Percentiles rank a stretch among this genome's conserved stretches.
These are phyloP conservation scores for Sminthurinus signatus DNA, from an alignment of 1,140 invertebrate genomes.

Conservation along the genomic window DNA sequence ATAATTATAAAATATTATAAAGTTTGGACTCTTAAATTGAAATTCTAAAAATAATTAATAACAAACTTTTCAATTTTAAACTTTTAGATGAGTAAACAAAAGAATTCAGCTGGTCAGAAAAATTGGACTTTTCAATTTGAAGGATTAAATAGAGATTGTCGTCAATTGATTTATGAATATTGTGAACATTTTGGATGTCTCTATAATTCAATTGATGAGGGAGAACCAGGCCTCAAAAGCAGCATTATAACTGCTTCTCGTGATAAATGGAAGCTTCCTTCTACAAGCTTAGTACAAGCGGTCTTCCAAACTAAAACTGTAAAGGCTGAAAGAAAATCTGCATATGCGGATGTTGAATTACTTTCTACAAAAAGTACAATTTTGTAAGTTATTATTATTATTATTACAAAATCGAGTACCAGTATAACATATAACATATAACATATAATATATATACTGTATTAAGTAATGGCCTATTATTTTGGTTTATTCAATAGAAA, in stretches of 20 bases:
- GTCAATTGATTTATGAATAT: conserved; percentile 84
- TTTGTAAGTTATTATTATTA: no score
- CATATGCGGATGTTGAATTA: conserved; percentile 24
- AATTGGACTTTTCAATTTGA: conserved; percentile 67
- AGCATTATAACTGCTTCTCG: conserved; percentile 76
- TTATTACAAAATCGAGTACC: no score
- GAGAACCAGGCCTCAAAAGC: conserved; percentile 90
- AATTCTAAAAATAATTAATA: no score
- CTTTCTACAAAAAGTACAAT: conserved; percentile 12
- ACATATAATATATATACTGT: no score
- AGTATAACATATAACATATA: no score
- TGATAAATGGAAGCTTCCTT: no score
- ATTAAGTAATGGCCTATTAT: no score
- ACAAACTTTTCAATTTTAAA: conserved; percentile 3
- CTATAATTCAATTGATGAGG: conserved; percentile 85
- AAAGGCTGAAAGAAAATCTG: conserved; percentile 24
- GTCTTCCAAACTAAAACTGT: conserved; percentile 45
- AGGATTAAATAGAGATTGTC: conserved; percentile 84
- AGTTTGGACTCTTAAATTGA: no score
- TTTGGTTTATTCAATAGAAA: no score
- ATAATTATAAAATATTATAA: no score
- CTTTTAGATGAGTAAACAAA: neutral
- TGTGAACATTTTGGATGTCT: conserved; percentile 91
- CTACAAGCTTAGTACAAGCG: conserved; percentile 71
- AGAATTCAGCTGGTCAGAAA: no score